Evolutionary conservation across 2,888 invertebrate species (phyloP), one percentile per base, ranked within the genome.

Genomic region (Drosophila phalerata): DNA sequence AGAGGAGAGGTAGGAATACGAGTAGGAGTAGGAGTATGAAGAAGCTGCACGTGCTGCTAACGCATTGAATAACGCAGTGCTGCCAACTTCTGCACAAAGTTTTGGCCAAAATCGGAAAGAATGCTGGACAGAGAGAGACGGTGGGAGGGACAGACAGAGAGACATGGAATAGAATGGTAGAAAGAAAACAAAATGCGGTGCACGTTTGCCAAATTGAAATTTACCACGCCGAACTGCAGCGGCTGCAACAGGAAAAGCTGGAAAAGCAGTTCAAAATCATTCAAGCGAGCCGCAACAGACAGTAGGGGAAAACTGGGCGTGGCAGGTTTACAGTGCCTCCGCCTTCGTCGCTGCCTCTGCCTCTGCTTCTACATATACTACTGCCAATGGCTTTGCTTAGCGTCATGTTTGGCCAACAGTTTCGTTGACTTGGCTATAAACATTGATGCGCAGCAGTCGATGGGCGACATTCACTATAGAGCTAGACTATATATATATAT

Each of bases 121-220:
- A 53, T 25, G 43, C 49, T 3, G n/a, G n/a, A 38, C 38, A 11
- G 42, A 55, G 40, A 9, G 6, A 22, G 11, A 9, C 40, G 42
- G 45, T 17, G 9, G 40, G 19, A 9, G 34, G 42, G 40, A 17
- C 13, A 66, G 19, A 47, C 3, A 8, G 40, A 11, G 10, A 15
- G 3, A 30, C 17, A 55, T 4, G 34, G 13, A 55, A 48, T 17
- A 22, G 53, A 49, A 32, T 30, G 22, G 34, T 13, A 25, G 11
- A 17, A 48, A 40, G 30, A 34, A 42, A 58, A 40, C 53, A 58
- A 65, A 73, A 80, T 80, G 75, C 81, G 65, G 58, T 62, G 67
- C 79, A 80, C 79, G 79, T 80, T 80, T 78, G 71, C 69, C 78
- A 80, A 80, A 80, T 80, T 80, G 79, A 80, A 80, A 80, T 80